phyloP scores from a whole-genome alignment of 2,888 invertebrate species.

The Pheosia gnoma region DNA sequence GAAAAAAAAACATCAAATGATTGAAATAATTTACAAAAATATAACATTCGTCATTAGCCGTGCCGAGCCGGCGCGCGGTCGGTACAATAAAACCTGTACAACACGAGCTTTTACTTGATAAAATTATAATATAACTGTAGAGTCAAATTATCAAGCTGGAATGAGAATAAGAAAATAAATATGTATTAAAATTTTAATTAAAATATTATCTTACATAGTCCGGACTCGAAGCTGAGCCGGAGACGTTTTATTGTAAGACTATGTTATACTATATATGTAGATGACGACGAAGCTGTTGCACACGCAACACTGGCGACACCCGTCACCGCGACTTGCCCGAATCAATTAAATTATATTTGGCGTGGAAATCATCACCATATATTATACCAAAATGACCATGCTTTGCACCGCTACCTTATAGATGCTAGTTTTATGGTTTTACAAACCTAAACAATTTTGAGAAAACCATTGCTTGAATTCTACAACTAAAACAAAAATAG shows the following conservation, averaged over 20 bases:
- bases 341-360: slow-evolving; percentile 36
- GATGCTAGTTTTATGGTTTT: slow-evolving; percentile 58
- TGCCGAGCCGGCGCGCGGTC: too few species aligned
- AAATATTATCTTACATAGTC: slow-evolving; percentile 37
- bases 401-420: slow-evolving; percentile 71
- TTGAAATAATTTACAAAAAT: slow-evolving; percentile 77
- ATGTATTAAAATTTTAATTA: slow-evolving; percentile 45
- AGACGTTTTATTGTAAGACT: slow-evolving; percentile 25
- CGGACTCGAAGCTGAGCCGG: slow-evolving; percentile 32
- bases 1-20: slow-evolving; percentile 47
- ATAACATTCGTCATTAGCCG: slow-evolving; percentile 62
- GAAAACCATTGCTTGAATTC: slow-evolving; percentile 41
- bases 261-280: slow-evolving; percentile 26
- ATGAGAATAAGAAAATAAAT: slow-evolving; percentile 73
- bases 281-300: slow-evolving; percentile 32
- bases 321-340: slow-evolving; percentile 32
- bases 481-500: slow-evolving; percentile 55
- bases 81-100: slow-evolving; percentile 52
- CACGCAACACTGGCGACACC: slow-evolving; percentile 19
- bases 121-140: slow-evolving; percentile 36
- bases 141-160: slow-evolving; percentile 72
- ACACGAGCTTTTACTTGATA: slow-evolving; percentile 63
- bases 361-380: slow-evolving; percentile 30
- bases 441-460: slow-evolving; percentile 39
- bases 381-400: slow-evolving; percentile 57